Percentiles rank a stretch among this genome's conserved stretches.
Conservation (phyloP, 2,888 invertebrate species). For the Tenodera sinensis region DNA sequence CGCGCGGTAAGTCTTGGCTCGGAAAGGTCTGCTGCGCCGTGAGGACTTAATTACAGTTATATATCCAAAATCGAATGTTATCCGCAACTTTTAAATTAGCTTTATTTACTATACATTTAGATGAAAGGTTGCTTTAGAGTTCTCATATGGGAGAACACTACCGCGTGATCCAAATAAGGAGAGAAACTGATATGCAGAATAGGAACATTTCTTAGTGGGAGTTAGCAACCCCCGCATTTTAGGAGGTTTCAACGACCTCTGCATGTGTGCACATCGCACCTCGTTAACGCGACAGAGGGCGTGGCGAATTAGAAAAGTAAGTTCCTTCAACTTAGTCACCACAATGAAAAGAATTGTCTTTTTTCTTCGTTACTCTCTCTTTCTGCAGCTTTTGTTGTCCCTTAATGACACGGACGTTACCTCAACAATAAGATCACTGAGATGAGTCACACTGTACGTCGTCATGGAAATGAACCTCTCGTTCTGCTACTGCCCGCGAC, state of each 20-base stretch:
- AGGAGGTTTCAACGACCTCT: neutral
- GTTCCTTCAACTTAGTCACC: neutral
- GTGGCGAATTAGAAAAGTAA: neutral
- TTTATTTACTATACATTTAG: no score
- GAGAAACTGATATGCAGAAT: no score
- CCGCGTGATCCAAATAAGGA: no score
- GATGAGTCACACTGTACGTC: neutral
- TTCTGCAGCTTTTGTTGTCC: neutral
- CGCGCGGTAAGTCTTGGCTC: no score
- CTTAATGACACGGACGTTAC: neutral
- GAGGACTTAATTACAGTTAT: no score
- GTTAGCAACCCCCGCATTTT: no score
- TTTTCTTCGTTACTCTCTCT: neutral
- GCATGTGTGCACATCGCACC: neutral
- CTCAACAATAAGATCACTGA: neutral
- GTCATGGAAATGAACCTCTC: neutral
- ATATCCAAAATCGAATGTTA: no score
- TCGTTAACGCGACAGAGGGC: neutral
- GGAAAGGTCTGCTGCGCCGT: no score
- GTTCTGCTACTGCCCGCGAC: neutral
- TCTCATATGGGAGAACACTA: no score
- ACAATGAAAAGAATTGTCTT: neutral
- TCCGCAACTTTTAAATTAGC: no score
- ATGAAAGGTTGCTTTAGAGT: no score
- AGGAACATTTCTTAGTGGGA: no score